Percentiles rank a stretch among this genome's conserved stretches.
Conservation (phyloP, 2,797 vertebrate genomes). For the Botia kubotai region DNA sequence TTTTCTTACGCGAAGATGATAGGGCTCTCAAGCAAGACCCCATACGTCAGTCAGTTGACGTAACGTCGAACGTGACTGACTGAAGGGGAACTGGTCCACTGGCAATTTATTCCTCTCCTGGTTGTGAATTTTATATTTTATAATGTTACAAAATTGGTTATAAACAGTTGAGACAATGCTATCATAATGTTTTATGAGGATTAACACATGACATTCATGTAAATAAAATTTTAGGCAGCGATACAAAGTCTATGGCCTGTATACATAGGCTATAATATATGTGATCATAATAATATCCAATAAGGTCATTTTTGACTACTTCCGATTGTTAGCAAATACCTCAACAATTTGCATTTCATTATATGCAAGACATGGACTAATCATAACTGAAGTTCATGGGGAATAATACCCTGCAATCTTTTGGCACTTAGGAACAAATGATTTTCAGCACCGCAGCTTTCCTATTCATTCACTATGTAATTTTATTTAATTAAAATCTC, state of each 20-base stretch:
- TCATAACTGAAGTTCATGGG: slow-evolving; percentile 31
- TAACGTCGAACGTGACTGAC: no score
- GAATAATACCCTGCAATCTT: slow-evolving; percentile 24
- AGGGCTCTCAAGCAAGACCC: no score
- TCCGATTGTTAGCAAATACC: not conserved
- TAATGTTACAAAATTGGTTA: not conserved
- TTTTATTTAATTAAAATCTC: slow-evolving; percentile 20
- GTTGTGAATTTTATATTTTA: no score
- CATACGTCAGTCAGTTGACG: no score
- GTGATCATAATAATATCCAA: not conserved
- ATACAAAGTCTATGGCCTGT: not conserved
- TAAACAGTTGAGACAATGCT: not conserved
- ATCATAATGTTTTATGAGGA: not conserved
- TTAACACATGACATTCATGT: not conserved
- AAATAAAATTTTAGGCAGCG: not conserved
- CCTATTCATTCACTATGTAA: slow-evolving; percentile 19
- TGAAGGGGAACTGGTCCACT: not conserved
- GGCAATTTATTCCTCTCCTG: no score
- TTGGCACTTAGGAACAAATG: slow-evolving; percentile 11
- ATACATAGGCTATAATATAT: not conserved
- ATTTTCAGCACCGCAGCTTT: slow-evolving; percentile 21
- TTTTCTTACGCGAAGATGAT: no score
- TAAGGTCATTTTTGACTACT: not conserved
- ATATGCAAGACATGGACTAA: slow-evolving; percentile 11
- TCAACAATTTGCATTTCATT: slow-evolving; percentile 37